phyloP scores from a whole-genome alignment of 2,888 invertebrate species.

The Smittia sp. region DNA sequence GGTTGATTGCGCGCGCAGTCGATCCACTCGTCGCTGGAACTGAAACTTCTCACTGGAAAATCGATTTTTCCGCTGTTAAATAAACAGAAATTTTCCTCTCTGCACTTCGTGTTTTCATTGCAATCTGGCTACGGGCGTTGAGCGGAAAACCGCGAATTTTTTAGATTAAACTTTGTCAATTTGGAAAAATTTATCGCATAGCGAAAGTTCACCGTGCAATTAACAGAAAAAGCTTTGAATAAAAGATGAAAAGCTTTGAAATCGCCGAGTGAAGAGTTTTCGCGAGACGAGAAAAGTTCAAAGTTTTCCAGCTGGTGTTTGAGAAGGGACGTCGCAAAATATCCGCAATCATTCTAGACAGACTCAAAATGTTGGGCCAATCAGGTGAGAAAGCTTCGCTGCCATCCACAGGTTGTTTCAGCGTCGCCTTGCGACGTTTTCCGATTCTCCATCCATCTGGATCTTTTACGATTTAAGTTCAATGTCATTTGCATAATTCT shows the following conservation, averaged over 20 bases:
- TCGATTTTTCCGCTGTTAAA: slow-evolving; percentile 27
- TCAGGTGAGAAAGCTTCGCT: slow-evolving; percentile 19
- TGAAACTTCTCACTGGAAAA: slow-evolving; percentile 29
- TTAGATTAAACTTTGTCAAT: not conserved
- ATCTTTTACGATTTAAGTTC: slow-evolving; percentile 12
- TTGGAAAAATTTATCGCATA: not conserved
- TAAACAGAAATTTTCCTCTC: slow-evolving; percentile 30
- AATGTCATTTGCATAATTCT: not conserved
- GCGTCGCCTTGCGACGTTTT: not conserved
- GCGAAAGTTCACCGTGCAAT: not conserved
- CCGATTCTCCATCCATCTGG: not conserved
- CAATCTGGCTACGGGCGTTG: slow-evolving; percentile 17
- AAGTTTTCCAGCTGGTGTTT: slow-evolving; percentile 5
- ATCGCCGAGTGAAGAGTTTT: not conserved
- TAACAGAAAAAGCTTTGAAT: not conserved
- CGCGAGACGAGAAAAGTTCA: not conserved
- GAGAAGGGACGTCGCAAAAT: slow-evolving; percentile 2
- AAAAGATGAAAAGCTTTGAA: not conserved
- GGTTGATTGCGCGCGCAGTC: slow-evolving; percentile 27
- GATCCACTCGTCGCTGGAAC: not conserved
- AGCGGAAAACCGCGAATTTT: slow-evolving; percentile 1
- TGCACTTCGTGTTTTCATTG: slow-evolving; percentile 16
- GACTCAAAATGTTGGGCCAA: slow-evolving; percentile 40
- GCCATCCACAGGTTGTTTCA: slow-evolving; percentile 35
- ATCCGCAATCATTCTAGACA: slow-evolving; percentile 25